Conservation (phyloP, 2,888 invertebrate genomes). For the Meteorus cinctellus region DNA sequence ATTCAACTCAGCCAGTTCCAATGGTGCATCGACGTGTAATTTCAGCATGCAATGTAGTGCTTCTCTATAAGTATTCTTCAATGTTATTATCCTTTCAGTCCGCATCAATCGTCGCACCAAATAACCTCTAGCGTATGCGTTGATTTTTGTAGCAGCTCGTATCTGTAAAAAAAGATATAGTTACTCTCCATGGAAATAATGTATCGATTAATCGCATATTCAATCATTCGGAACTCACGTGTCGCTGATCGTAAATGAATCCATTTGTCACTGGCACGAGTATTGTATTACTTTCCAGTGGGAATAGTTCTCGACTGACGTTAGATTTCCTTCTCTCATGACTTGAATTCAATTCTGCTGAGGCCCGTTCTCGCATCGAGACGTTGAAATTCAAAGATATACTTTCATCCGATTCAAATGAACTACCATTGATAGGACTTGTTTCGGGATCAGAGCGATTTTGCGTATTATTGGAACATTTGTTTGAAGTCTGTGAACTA, state of each 20-base stretch:
- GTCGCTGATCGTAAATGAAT: constrained; percentile 60
- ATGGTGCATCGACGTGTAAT: constrained; percentile 78
- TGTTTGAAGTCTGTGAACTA: constrained; percentile 24
- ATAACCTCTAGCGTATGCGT: constrained; percentile 84
- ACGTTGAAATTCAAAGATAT: constrained; percentile 28
- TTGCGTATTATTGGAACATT: neutral
- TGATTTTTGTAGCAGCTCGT: constrained; percentile 80
- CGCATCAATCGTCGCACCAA: constrained; percentile 86
- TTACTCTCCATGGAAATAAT: constrained; percentile 22
- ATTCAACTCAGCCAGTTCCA: constrained; percentile 78
- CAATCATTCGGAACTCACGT: constrained; percentile 59
- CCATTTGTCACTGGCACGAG: constrained; percentile 61
- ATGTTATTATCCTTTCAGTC: constrained; percentile 85
- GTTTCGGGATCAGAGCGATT: constrained; percentile 12
- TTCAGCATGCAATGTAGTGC: constrained; percentile 85
- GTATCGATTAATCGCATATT: neutral
- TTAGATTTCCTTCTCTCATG: constrained; percentile 43
- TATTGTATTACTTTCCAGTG: constrained; percentile 59
- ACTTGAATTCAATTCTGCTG: constrained; percentile 17
- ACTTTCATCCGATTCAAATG: constrained; percentile 39
- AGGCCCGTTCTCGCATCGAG: neutral
- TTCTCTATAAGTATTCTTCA: constrained; percentile 87
- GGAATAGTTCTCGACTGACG: constrained; percentile 66
- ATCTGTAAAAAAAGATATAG: constrained; percentile 62
- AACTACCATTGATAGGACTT: constrained; percentile 35